These are phyloP conservation scores for Coracopsis vasa DNA, from an alignment of 2,113 vertebrate species.

Conservation along the genomic window DNA sequence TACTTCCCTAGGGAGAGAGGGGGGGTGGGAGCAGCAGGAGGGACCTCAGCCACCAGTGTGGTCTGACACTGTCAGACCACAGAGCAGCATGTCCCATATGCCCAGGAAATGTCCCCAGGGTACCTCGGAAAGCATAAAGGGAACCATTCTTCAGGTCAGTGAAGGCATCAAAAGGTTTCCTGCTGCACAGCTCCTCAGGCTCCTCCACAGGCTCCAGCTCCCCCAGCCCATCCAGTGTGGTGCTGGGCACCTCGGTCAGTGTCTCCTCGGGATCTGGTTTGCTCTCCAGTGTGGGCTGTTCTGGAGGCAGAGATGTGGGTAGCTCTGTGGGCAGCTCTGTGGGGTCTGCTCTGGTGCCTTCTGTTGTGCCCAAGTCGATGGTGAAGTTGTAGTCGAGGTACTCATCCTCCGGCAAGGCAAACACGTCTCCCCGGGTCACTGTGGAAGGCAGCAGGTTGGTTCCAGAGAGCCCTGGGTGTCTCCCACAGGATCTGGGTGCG, in stretches of 20 bases:
- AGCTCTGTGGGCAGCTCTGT: neutral
- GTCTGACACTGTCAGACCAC: fast-evolving
- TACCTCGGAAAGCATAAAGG: conserved; percentile 92
- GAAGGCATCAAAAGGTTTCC: conserved; percentile 87
- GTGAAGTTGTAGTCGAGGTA: conserved; percentile 53
- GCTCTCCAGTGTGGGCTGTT: fast-evolving
- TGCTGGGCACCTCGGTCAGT: fast-evolving
- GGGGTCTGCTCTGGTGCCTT: neutral
- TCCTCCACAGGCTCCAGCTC: fast-evolving
- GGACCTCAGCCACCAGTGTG: fast-evolving
- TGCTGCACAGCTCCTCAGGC: conserved; percentile 78
- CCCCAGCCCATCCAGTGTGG: fast-evolving
- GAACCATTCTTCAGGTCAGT: conserved; percentile 92
- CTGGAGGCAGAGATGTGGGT: fast-evolving
- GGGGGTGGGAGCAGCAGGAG: neutral
- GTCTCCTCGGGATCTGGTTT: fast-evolving
- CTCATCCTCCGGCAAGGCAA: conserved; percentile 84
- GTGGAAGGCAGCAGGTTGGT: neutral
- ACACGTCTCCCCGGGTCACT: conserved; percentile 91
- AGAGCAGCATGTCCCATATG: fast-evolving
- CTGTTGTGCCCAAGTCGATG: fast-evolving
- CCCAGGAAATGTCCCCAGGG: neutral
- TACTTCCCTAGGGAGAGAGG: conserved; percentile 80
- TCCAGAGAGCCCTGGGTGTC: neutral
- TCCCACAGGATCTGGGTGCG: fast-evolving